phyloP scores from a whole-genome alignment of 2,888 invertebrate species.

The Trichopria drosophilae region DNA sequence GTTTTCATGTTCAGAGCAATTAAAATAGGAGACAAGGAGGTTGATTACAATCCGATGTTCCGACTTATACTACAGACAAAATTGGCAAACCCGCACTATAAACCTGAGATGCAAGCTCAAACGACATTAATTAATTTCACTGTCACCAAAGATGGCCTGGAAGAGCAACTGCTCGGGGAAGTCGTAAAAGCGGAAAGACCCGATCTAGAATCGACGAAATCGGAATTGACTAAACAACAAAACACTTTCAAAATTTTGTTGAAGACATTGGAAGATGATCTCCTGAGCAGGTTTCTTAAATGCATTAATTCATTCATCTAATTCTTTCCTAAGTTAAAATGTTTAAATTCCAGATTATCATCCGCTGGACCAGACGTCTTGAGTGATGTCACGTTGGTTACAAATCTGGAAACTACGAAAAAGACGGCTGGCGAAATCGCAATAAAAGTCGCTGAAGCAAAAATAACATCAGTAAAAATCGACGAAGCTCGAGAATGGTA shows the following conservation, averaged over 20 bases:
- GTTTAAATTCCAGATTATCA: conserved; percentile 66
- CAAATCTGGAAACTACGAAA: conserved; percentile 91
- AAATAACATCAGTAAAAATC: conserved; percentile 81
- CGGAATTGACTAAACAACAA: conserved; percentile 85
- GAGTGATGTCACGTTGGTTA: conserved; percentile 85
- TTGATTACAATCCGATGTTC: conserved; percentile 83
- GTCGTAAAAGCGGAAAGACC: conserved; percentile 92
- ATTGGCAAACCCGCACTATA: conserved; percentile 92
- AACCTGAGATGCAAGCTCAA: conserved; percentile 96
- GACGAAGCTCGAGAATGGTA: conserved; percentile 90
- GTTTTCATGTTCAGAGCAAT: conserved; percentile 60
- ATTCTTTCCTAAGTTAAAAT: not conserved
- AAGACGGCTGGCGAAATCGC: conserved; percentile 90
- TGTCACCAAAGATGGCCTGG: conserved; percentile 88
- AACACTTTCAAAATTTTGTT: conserved; percentile 93
- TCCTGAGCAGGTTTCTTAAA: conserved; percentile 64
- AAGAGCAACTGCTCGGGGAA: conserved; percentile 90
- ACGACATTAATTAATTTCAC: conserved; percentile 95
- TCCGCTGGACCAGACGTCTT: conserved; percentile 91
- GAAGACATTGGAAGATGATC: conserved; percentile 88
- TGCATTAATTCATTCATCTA: conserved; percentile 3
- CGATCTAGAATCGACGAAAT: conserved; percentile 81
- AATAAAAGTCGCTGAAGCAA: conserved; percentile 83
- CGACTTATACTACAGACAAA: conserved; percentile 88
- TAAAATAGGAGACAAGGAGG: conserved; percentile 89